phyloP scores from a whole-genome alignment of 2,888 invertebrate genomes.

The Brachycybe producta region DNA sequence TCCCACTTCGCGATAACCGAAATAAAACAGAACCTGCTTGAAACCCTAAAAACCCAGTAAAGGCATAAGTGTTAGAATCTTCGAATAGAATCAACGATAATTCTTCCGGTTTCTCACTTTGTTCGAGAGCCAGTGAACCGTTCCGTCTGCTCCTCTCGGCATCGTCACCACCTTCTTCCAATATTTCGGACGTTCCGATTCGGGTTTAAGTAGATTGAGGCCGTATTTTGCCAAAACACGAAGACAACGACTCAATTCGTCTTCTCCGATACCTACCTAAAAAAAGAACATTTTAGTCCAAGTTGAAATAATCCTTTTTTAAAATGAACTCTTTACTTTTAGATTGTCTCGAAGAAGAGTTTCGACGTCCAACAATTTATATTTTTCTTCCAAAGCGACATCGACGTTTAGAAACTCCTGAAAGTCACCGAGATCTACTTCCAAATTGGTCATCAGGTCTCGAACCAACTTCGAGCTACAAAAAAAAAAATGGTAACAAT shows the following conservation, averaged over 20 bases:
- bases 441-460: constrained; percentile 4
- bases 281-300: not conserved
- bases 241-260: constrained; percentile 10
- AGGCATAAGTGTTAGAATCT: too few relatives aligned
- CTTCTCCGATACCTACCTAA: too few relatives aligned
- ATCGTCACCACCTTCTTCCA: constrained; percentile 10
- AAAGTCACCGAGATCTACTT: constrained; percentile 12
- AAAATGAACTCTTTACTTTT: not conserved
- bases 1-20: not conserved
- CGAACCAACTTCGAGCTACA: constrained; percentile 7
- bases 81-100: too few relatives aligned
- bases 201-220: constrained; percentile 3
- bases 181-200: not conserved
- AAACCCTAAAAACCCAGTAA: constrained; percentile 9
- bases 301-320: not conserved
- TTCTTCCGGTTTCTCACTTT: too few relatives aligned
- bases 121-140: too few relatives aligned
- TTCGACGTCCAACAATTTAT: constrained; percentile 1
- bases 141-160: too few relatives aligned
- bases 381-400: constrained; percentile 6
- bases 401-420: not conserved
- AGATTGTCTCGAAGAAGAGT: constrained; percentile 1
- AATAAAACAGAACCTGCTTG: constrained; percentile 1
- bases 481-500: not conserved
- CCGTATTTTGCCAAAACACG: constrained; percentile 10